A percentile compares a stretch with the other conserved stretches of the same genome.
These are phyloP conservation scores for Callorhinus ursinus DNA, from an alignment of 2,113 vertebrate genomes.

Conservation along the genomic window DNA sequence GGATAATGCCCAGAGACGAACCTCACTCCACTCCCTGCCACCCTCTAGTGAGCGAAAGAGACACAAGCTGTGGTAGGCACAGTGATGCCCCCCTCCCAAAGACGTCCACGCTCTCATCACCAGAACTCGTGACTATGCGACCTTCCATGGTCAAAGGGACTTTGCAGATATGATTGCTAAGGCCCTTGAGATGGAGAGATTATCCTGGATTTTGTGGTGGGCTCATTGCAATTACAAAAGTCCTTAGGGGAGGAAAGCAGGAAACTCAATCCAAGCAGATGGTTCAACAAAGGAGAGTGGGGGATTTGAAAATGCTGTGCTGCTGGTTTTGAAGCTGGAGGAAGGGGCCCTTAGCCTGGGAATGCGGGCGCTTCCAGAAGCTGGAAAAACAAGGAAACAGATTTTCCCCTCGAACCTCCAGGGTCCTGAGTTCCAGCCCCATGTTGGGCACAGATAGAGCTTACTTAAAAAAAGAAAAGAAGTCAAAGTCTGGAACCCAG, in stretches of 20 bases:
- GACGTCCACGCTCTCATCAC: neutral
- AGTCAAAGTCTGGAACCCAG: neutral
- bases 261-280: neutral
- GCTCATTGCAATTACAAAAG: neutral
- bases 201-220: neutral
- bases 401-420: neutral
- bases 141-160: neutral
- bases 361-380: neutral
- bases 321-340: neutral
- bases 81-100: neutral
- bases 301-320: neutral
- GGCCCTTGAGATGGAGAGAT: neutral
- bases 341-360: neutral
- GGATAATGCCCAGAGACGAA: neutral
- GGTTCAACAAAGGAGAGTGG: too few species aligned
- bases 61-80: neutral
- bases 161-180: neutral
- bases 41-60: neutral
- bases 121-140: neutral
- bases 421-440: neutral
- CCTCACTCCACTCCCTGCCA: rapidly evolving
- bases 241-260: neutral
- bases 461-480: neutral
- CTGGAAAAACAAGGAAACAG: neutral
- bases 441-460: neutral